Base-by-base conservation (phyloP, 2,113 vertebrate genomes). In the Peromyscus polionotus region DNA sequence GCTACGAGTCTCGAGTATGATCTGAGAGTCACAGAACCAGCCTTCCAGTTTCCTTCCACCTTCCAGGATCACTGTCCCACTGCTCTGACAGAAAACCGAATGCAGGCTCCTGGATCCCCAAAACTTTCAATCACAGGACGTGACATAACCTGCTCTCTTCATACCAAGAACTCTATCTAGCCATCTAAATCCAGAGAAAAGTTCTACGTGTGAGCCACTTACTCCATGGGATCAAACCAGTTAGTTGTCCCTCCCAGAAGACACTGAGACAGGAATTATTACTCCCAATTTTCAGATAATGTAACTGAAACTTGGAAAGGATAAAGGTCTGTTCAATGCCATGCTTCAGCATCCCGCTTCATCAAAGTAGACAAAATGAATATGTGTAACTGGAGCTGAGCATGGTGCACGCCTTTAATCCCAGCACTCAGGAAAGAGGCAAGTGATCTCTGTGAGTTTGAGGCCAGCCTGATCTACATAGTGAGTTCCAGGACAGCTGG, bases 241-340 rank as follows among this genome's bases (percentile, higher is more conserved):
- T 22, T 95, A 33, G 87, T 83, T 72, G 83, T 67, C 70, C 48
- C 31, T 84, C 61, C 48, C n/a, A 75, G 92, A 91, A 68, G 84
- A 88, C 61, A 76, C 75, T 11, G 12, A 39, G 7, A 72, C 24
- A 83, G 65, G 6, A 72, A 45, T 88, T 59, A 85, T 81, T 42
- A 93, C 45, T 80, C 31, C 83, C 63, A 76, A 45, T 68, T 39
- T 93, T 95, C 75, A 97, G 51, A 51, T 42, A 36, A 93, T 54
- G 45, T 91, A 77, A 96, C 2, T 16, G n/a, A 83, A 83, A 77
- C 33, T 91, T 48, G 80, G 7, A 93, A 70, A 80, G 39, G 54
- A 26, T 16, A 81, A 79, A 19, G 17, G 13, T 54, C 42, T 93
- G 17, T 33, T 95, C 70, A 96, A n/a, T 88, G 70, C 7, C 75